Evolutionary conservation across 2,797 vertebrate species (phyloP).

Genomic region (Paguma larvata): DNA sequence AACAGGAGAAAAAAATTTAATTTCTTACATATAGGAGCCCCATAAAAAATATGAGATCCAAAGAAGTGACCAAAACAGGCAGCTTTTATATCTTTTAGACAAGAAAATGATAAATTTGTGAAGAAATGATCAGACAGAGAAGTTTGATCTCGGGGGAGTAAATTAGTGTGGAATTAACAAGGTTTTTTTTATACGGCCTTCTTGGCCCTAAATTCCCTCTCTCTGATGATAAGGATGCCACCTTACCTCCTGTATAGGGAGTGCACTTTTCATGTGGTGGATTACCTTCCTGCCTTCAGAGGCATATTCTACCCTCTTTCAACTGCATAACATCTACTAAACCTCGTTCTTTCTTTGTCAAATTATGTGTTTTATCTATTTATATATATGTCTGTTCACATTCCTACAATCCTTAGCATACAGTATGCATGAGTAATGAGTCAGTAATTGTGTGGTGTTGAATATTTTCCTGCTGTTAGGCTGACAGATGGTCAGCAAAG

Average conservation of each 20-base stretch:
- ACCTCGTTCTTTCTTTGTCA: rapidly evolving
- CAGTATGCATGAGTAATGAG: background rate
- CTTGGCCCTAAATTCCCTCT: background rate
- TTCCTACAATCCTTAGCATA: background rate
- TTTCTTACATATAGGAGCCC: background rate
- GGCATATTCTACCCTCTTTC: background rate
- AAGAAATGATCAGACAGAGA: background rate
- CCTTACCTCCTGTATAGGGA: background rate
- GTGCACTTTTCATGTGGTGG: too few species aligned
- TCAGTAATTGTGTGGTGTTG: background rate
- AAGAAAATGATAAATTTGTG: background rate
- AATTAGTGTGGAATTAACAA: background rate
- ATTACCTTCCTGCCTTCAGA: background rate
- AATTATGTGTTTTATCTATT: background rate
- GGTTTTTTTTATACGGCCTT: background rate
- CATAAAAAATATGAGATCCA: background rate
- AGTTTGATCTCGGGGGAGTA: background rate
- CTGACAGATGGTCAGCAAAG: too few species aligned
- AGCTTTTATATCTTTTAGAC: background rate
- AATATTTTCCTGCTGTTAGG: background rate
- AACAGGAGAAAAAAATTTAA: background rate
- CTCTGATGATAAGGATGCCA: background rate
- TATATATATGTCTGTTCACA: background rate
- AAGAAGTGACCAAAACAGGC: background rate
- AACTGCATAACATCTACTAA: background rate